A percentile compares a stretch with the other conserved stretches of the same genome.
phyloP scores from a whole-genome alignment of 2,888 invertebrate genomes.

The Cryptosula pallasiana region DNA sequence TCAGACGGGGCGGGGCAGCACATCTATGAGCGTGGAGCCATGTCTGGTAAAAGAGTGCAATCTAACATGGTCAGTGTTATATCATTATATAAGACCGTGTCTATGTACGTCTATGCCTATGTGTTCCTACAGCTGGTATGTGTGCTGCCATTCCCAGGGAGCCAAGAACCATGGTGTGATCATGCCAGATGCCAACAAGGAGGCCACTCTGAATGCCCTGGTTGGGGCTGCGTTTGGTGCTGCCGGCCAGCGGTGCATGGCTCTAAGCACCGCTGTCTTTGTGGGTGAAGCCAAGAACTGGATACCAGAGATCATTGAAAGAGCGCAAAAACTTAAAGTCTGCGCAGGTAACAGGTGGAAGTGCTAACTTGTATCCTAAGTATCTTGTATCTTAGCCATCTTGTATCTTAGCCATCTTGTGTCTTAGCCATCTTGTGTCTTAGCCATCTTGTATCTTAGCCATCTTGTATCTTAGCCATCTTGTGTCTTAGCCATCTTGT shows the following conservation, averaged over 20 bases:
- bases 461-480: too few relatives aligned
- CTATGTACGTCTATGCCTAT: not conserved
- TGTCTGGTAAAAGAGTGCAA: conserved; percentile 90
- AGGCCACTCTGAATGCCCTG: conserved; percentile 82
- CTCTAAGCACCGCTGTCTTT: conserved; percentile 86
- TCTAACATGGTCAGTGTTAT: conserved; percentile 75
- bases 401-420: too few relatives aligned
- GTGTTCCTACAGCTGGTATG: too few relatives aligned
- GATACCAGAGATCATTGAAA: conserved; percentile 85
- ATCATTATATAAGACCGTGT: not conserved
- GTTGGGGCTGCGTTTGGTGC: conserved; percentile 96
- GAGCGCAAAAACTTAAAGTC: conserved; percentile 77
- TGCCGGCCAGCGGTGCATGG: conserved; percentile 99
- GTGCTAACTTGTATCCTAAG: too few relatives aligned
- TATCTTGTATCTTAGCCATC: too few relatives aligned
- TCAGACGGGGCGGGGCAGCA: conserved; percentile 91
- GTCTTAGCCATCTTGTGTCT: too few relatives aligned
- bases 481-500: too few relatives aligned
- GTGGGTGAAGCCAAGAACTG: conserved; percentile 87
- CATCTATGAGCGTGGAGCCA: conserved; percentile 86
- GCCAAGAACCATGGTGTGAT: conserved; percentile 98
- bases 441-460: too few relatives aligned
- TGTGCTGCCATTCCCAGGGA: conserved; percentile 64
- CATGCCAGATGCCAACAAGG: conserved; percentile 95
- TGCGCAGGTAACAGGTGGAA: conserved; percentile 76